Percentiles rank a stretch among this genome's conserved stretches.
Conservation (phyloP, 2,797 vertebrate genomes). For the Alca torda region DNA sequence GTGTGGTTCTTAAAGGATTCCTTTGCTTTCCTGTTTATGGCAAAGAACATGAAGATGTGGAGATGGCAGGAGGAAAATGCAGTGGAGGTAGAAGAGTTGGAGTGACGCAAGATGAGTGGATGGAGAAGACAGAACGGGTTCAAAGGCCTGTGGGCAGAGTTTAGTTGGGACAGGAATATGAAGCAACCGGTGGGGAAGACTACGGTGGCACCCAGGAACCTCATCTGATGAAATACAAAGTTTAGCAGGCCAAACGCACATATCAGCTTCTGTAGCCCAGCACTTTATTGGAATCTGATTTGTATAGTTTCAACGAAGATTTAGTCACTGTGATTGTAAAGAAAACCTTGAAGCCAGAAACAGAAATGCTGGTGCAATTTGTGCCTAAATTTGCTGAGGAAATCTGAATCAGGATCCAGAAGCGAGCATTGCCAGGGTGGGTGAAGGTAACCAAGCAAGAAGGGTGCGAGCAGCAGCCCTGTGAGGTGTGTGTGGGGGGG, state of each 20-base stretch:
- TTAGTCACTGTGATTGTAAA: background rate
- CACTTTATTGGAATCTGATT: background rate
- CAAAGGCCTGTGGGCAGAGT: background rate
- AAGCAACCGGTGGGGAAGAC: background rate
- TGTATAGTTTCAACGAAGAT: background rate
- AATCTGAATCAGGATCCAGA: background rate
- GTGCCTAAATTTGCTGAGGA: background rate
- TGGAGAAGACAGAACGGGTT: background rate
- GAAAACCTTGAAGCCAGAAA: background rate
- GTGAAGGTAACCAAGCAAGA: background rate
- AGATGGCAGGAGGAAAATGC: background rate
- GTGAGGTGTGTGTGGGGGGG: fast-evolving
- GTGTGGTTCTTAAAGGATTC: background rate
- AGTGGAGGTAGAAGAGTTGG: background rate
- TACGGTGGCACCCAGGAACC: background rate
- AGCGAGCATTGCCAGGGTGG: fast-evolving
- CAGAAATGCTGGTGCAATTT: background rate
- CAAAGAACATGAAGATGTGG: background rate
- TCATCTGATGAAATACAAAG: background rate
- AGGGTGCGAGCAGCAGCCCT: background rate
- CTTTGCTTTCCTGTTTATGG: background rate
- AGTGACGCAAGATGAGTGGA: background rate
- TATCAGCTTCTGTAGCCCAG: background rate
- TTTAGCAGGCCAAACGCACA: background rate
- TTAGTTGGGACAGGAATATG: background rate